Evolutionary conservation across 2,113 vertebrate genomes (phyloP).

Genomic region (Zosterops pallidus): DNA sequence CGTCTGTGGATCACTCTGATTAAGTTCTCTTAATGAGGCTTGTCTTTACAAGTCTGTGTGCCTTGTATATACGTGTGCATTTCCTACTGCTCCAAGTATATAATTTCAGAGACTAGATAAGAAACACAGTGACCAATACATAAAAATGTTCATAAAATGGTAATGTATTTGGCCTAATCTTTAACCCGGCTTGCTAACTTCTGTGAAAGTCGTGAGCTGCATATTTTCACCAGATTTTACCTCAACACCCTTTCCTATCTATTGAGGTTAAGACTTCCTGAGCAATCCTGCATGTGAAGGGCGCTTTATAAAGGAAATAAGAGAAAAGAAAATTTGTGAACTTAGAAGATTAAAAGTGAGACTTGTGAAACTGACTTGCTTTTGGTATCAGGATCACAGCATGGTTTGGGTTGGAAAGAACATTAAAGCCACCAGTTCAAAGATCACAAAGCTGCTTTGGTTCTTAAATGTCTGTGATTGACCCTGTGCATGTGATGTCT

Average conservation of each 20-base stretch:
- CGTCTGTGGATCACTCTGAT: not conserved
- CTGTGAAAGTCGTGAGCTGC: not conserved
- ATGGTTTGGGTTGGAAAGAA: not conserved
- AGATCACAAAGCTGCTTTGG: not conserved
- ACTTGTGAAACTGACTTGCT: not conserved
- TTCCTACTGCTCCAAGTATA: not conserved
- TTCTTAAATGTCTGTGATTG: not conserved
- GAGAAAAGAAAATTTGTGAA: not conserved
- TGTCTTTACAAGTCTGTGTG: not conserved
- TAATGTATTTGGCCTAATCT: not conserved
- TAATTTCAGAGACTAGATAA: not conserved
- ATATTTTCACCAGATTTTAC: not conserved
- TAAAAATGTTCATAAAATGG: not conserved
- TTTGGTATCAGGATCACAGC: not conserved
- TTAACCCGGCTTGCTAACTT: not conserved
- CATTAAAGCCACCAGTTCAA: not conserved
- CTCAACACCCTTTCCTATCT: not conserved
- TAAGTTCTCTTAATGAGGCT: not conserved
- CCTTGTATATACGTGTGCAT: not conserved
- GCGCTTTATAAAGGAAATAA: not conserved
- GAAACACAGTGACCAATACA: not conserved
- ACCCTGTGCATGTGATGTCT: not conserved
- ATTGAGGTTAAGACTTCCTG: not conserved
- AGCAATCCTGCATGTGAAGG: fast-evolving
- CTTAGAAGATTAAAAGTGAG: not conserved